Conservation (phyloP, 2,888 invertebrate genomes). For the Drosophila mimetica region DNA sequence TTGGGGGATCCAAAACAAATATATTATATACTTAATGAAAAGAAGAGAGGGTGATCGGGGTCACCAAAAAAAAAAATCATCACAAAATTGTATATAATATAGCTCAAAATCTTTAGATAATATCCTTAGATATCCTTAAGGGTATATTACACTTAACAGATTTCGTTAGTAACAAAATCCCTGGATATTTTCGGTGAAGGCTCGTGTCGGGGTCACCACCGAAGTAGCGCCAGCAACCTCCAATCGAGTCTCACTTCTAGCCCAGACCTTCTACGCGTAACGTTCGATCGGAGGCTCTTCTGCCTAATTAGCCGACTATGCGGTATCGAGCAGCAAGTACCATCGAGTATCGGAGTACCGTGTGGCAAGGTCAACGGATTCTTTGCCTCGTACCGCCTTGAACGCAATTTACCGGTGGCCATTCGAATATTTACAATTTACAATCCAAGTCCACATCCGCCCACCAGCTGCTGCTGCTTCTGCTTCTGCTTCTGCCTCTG, state of each 20-base stretch:
- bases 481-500: neutral
- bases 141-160: neutral
- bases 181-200: constrained; percentile 3
- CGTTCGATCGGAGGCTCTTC: constrained; percentile 28
- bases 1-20: constrained; percentile 1
- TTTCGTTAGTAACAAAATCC: neutral
- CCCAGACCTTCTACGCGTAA: constrained; percentile 24
- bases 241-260: constrained; percentile 24
- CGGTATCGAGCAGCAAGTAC: constrained; percentile 1
- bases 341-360: neutral
- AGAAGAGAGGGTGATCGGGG: neutral
- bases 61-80: neutral
- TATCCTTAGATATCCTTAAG: neutral
- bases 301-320: constrained; percentile 24
- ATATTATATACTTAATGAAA: neutral
- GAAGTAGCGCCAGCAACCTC: constrained; percentile 6
- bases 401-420: constrained; percentile 35
- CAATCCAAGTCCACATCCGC: constrained; percentile 28
- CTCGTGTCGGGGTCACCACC: constrained; percentile 2
- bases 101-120: neutral
- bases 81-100: neutral
- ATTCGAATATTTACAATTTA: constrained; percentile 25
- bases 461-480: constrained; percentile 13
- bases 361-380: constrained; percentile 29
- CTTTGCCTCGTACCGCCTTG: constrained; percentile 33